A percentile compares a stretch with the other conserved stretches of the same genome.
Conservation (phyloP, 1,140 invertebrate species). For the Neodiprion fabricii region DNA sequence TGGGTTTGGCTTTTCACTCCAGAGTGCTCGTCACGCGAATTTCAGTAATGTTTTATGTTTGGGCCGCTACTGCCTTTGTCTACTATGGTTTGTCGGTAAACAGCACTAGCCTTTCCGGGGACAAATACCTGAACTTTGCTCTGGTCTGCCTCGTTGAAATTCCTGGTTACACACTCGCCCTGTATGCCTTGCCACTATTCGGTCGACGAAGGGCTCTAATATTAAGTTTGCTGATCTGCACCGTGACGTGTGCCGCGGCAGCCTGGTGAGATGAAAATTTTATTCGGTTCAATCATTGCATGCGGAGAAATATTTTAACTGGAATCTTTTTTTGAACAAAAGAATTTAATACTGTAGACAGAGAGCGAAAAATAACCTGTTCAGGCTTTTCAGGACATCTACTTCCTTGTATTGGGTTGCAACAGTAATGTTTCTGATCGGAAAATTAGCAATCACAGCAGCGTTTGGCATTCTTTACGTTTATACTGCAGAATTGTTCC, state of each 20-base stretch:
- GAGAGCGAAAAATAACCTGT: slow-evolving; percentile 1
- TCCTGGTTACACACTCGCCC: slow-evolving; percentile 65
- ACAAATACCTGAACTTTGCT: slow-evolving; percentile 69
- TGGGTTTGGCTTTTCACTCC: slow-evolving; percentile 46
- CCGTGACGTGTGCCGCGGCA: slow-evolving; percentile 61
- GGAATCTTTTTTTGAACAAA: slow-evolving; percentile 11
- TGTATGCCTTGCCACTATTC: slow-evolving; percentile 62
- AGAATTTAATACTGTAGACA: too few species aligned
- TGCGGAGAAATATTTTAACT: slow-evolving; percentile 6
- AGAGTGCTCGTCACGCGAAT: slow-evolving; percentile 56
- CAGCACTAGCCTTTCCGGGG: slow-evolving; percentile 70
- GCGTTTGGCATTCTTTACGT: slow-evolving; percentile 69
- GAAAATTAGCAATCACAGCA: slow-evolving; percentile 70
- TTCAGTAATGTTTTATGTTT: slow-evolving; percentile 61
- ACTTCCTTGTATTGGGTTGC: slow-evolving; percentile 57
- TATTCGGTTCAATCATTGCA: slow-evolving; percentile 48
- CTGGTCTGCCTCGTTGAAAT: slow-evolving; percentile 68
- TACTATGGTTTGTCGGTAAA: slow-evolving; percentile 78
- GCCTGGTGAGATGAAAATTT: slow-evolving; percentile 32
- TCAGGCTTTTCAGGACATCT: slow-evolving; percentile 43
- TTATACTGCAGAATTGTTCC: slow-evolving; percentile 70
- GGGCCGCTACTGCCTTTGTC: slow-evolving; percentile 72
- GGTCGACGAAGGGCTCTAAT: slow-evolving; percentile 62
- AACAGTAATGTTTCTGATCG: slow-evolving; percentile 66
- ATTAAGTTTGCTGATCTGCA: slow-evolving; percentile 63